Conservation (phyloP, 2,888 invertebrate genomes). For the Pyrrhosoma nymphula region DNA sequence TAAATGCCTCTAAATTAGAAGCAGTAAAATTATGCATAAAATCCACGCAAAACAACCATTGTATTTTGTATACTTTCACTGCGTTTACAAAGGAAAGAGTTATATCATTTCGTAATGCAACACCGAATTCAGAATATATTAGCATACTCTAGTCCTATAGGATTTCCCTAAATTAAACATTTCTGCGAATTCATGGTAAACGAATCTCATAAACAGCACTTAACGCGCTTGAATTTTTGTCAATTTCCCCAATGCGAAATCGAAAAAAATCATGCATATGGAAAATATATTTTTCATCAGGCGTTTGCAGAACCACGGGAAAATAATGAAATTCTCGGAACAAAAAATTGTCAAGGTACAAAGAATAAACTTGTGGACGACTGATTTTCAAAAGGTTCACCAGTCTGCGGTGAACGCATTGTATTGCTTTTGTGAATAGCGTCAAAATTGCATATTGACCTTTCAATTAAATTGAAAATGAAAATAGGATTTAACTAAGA, state of each 20-base stretch:
- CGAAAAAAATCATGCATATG: neutral
- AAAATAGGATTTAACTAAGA: neutral
- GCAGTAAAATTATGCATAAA: neutral
- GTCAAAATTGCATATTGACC: neutral
- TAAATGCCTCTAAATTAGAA: neutral
- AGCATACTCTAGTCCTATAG: too few relatives aligned
- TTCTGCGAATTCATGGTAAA: neutral
- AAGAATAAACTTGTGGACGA: neutral
- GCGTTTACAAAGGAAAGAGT: neutral
- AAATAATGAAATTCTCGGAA: neutral
- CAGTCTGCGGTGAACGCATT: neutral
- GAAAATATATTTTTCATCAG: neutral
- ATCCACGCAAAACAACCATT: neutral
- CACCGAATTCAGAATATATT: neutral
- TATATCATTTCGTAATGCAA: neutral
- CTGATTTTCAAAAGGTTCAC: neutral
- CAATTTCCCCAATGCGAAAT: neutral
- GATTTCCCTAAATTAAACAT: neutral
- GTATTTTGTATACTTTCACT: neutral
- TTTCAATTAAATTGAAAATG: neutral
- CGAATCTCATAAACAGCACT: neutral
- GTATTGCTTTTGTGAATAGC: neutral
- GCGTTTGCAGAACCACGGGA: neutral
- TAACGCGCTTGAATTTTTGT: neutral
- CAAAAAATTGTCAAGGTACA: neutral